These are phyloP conservation scores for Ochropleura leucogaster DNA, from an alignment of 2,888 invertebrate genomes.

Conservation along the genomic window DNA sequence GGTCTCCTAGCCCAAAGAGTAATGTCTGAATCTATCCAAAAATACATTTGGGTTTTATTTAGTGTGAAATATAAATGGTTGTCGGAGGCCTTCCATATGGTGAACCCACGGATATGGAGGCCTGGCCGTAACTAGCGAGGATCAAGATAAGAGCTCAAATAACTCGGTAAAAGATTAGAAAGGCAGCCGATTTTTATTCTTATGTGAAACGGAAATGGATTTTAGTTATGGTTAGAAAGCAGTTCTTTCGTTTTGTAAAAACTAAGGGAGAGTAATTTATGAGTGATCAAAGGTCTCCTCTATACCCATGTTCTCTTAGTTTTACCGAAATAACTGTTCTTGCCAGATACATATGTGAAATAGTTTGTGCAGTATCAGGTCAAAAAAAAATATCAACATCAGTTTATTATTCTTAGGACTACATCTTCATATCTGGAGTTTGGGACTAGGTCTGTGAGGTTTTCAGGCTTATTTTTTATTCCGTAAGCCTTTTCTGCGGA, in stretches of 20 bases:
- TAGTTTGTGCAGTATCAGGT: no score
- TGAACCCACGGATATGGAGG: conserved; percentile 19
- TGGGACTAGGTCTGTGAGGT: not conserved
- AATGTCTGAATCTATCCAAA: conserved; percentile 55
- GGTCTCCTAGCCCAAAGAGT: conserved; percentile 34
- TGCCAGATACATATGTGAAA: no score
- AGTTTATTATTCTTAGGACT: not conserved
- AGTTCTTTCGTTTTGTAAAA: not conserved
- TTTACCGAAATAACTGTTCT: not conserved
- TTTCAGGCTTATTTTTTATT: not conserved
- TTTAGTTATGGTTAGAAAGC: not conserved
- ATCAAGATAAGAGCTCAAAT: conserved; percentile 36
- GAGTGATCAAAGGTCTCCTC: not conserved
- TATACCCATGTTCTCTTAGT: not conserved
- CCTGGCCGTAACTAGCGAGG: conserved; percentile 26
- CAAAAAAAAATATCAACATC: not conserved
- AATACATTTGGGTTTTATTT: conserved; percentile 66
- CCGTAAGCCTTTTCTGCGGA: no score
- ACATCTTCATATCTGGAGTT: not conserved
- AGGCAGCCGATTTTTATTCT: conserved; percentile 18
- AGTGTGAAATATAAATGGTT: conserved; percentile 64
- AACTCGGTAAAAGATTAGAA: conserved; percentile 24
- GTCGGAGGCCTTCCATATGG: conserved; percentile 40
- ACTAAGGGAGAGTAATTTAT: not conserved
- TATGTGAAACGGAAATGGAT: not conserved